phyloP scores from a whole-genome alignment of 2,888 invertebrate genomes.

The Synergus japonicus region DNA sequence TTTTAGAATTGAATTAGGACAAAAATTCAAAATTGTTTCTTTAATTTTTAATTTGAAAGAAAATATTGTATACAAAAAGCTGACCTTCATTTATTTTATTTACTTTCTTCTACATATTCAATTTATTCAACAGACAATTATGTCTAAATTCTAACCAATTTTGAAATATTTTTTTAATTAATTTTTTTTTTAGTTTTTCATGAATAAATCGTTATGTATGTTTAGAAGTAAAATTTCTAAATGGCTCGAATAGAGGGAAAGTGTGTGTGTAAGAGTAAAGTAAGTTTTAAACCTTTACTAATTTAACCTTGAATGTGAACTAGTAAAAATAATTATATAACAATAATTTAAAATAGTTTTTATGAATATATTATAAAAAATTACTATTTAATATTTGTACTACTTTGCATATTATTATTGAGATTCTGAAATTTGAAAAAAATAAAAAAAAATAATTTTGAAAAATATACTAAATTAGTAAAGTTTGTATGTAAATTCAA shows the following conservation, averaged over 20 bases:
- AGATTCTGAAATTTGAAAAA: neutral
- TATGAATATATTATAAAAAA: too few species aligned
- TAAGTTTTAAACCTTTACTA: conserved; percentile 44
- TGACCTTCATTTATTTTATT: neutral
- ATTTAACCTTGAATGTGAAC: neutral
- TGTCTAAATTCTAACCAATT: neutral
- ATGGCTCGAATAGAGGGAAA: conserved; percentile 59
- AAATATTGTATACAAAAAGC: too few species aligned
- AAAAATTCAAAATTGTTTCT: too few species aligned
- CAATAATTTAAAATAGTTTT: too few species aligned
- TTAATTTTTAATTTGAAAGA: too few species aligned
- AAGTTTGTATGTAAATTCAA: neutral
- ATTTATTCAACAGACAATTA: neutral
- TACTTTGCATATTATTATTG: neutral
- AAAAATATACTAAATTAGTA: too few species aligned
- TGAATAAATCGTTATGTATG: neutral
- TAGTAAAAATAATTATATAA: neutral
- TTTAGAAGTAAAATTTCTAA: neutral
- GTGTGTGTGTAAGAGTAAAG: conserved; percentile 61
- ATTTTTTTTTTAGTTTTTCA: neutral
- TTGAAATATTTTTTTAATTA: neutral
- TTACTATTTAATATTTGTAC: too few species aligned
- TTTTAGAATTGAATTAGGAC: too few species aligned
- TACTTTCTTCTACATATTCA: neutral
- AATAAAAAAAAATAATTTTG: too few species aligned